phyloP scores from a whole-genome alignment of 2,797 vertebrate genomes.

The Coccyzus lansbergi region DNA sequence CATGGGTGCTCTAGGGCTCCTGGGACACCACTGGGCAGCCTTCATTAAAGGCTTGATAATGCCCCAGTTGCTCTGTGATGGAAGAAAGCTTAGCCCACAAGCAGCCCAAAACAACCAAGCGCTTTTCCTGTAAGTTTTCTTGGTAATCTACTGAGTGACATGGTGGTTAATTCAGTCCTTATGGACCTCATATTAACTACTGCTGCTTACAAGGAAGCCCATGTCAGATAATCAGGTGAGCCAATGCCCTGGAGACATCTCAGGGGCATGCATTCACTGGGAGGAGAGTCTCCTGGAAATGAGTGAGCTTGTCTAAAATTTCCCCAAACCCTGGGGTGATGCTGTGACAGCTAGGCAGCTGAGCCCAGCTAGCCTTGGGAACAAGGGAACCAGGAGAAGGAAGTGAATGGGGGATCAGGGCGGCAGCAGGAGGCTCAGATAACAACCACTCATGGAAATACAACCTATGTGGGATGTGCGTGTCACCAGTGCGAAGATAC shows the following conservation, averaged over 20 bases:
- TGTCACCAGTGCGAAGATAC: constrained; percentile 54
- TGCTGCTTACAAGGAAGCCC: constrained; percentile 54
- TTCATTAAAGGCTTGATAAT: not conserved
- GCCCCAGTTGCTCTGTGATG: not conserved
- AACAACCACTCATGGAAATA: not conserved
- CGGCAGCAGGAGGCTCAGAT: not conserved
- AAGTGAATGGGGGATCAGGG: constrained; percentile 7
- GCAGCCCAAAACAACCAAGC: constrained; percentile 13
- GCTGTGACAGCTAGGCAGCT: constrained; percentile 6
- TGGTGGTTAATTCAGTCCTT: not conserved
- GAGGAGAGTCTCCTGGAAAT: constrained; percentile 46
- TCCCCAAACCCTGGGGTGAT: constrained; percentile 19
- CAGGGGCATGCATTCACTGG: not conserved
- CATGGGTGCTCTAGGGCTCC: fast-evolving
- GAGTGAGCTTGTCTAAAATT: constrained; percentile 41
- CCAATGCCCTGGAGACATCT: constrained; percentile 24
- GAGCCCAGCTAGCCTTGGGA: not conserved
- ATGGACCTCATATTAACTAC: constrained; percentile 23
- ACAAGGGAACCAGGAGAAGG: not conserved
- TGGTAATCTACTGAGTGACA: constrained; percentile 68
- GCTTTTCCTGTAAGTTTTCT: constrained; percentile 67
- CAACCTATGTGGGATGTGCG: constrained; percentile 22
- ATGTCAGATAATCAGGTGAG: not conserved
- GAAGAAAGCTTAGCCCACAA: not conserved
- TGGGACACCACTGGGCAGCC: not conserved